Conservation (phyloP, 1,140 invertebrate species). For the Heliconius eleuchia region DNA sequence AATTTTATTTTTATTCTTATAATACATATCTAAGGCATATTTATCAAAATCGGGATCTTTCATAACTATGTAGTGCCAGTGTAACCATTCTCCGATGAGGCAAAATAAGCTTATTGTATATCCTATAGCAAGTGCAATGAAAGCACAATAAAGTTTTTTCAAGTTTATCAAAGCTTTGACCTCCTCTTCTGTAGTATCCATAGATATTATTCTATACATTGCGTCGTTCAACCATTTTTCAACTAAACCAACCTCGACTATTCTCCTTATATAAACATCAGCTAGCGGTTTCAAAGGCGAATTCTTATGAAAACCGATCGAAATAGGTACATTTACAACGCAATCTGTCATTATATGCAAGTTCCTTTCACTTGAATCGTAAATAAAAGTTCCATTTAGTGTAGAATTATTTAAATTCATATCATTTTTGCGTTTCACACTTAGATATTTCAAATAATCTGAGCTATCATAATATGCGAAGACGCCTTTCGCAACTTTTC, state of each 20-base stretch:
- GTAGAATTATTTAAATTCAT: slow-evolving; percentile 47
- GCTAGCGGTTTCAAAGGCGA: slow-evolving; percentile 88
- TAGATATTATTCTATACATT: slow-evolving; percentile 79
- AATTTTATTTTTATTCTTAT: slow-evolving; percentile 69
- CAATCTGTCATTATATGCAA: slow-evolving; percentile 91
- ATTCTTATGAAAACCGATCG: slow-evolving; percentile 90
- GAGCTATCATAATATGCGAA: slow-evolving; percentile 91
- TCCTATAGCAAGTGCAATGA: slow-evolving; percentile 86
- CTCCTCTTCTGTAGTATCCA: slow-evolving; percentile 73
- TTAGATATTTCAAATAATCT: slow-evolving; percentile 85
- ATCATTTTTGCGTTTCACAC: slow-evolving; percentile 81
- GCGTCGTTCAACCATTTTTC: slow-evolving; percentile 90
- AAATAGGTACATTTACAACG: slow-evolving; percentile 89
- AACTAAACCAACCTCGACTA: slow-evolving; percentile 89
- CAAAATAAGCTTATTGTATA: slow-evolving; percentile 83
- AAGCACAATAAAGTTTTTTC: slow-evolving; percentile 88
- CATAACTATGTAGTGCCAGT: slow-evolving; percentile 86
- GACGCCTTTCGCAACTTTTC: slow-evolving; percentile 84
- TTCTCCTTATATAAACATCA: slow-evolving; percentile 84
- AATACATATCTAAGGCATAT: slow-evolving; percentile 83
- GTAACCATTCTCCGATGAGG: slow-evolving; percentile 83
- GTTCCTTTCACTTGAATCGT: slow-evolving; percentile 75
- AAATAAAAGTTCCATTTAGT: slow-evolving; percentile 34
- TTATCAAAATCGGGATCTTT: slow-evolving; percentile 87
- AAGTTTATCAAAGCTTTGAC: slow-evolving; percentile 88